phyloP scores from a whole-genome alignment of 2,113 vertebrate species.

The Mesembrinibis cayennensis region DNA sequence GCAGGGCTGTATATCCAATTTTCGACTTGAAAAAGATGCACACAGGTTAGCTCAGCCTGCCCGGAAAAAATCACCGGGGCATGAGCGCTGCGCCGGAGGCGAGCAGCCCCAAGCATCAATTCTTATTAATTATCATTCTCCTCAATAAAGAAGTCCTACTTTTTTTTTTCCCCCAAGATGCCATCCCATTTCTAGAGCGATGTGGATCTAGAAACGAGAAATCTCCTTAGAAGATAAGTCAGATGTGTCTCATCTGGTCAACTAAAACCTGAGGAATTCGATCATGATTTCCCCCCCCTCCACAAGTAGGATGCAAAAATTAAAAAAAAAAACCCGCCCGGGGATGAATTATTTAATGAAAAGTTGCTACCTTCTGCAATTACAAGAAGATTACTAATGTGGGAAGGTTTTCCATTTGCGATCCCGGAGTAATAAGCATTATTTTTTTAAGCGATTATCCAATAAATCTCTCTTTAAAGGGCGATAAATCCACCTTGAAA shows the following conservation, averaged over 20 bases:
- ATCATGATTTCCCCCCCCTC: not conserved
- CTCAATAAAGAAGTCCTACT: not conserved
- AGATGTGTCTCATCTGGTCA: not conserved
- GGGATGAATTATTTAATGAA: conserved; percentile 16
- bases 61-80: not conserved
- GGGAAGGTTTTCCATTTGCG: conserved; percentile 18
- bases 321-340: not conserved
- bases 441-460: conserved; percentile 48
- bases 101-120: not conserved
- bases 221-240: not conserved
- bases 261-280: not conserved
- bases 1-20: not conserved
- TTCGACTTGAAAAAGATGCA: not conserved
- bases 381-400: not conserved
- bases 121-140: not conserved
- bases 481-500: conserved; percentile 60
- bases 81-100: accelerated
- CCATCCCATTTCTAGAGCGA: not conserved
- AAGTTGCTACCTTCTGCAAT: conserved; percentile 20
- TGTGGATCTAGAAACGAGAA: accelerated
- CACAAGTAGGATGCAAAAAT: not conserved
- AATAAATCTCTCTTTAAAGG: conserved; percentile 57
- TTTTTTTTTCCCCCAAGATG: accelerated
- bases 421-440: not conserved
- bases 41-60: not conserved